Conservation (phyloP, 2,888 invertebrate genomes). For the Yponomeuta malinellus region DNA sequence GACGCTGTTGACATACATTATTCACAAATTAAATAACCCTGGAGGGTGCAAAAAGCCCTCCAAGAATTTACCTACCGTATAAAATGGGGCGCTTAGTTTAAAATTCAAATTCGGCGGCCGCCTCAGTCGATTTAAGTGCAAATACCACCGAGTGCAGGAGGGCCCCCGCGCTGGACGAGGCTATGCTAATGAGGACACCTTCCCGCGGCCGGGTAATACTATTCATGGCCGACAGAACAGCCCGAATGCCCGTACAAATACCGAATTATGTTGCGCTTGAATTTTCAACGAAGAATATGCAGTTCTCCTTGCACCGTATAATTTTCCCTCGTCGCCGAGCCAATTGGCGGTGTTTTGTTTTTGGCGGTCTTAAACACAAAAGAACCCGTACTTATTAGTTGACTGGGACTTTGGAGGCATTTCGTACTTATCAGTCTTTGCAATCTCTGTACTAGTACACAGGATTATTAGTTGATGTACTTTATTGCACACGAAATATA, state of each 20-base stretch:
- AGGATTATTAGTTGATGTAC: no score
- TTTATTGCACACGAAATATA: no score
- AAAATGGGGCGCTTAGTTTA: conserved; percentile 67
- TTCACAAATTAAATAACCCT: conserved; percentile 50
- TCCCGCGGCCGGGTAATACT: conserved; percentile 42
- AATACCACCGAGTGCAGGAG: conserved; percentile 46
- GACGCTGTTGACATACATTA: conserved; percentile 27
- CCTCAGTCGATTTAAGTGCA: conserved; percentile 39
- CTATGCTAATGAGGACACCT: conserved; percentile 44
- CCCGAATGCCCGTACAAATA: conserved; percentile 48
- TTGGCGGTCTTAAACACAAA: neutral
- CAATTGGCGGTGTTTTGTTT: neutral
- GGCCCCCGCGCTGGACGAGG: conserved; percentile 35
- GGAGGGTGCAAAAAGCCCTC: conserved; percentile 35
- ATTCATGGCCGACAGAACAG: conserved; percentile 43
- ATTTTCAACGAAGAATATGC: conserved; percentile 29
- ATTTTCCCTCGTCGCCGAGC: neutral
- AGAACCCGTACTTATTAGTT: neutral
- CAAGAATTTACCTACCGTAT: conserved; percentile 53
- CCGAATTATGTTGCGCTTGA: conserved; percentile 37
- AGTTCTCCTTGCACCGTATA: conserved; percentile 4
- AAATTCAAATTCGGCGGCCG: conserved; percentile 63
- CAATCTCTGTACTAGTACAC: no score
- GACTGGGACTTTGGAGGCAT: no score
- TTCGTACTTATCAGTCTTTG: no score